Evolutionary conservation across 2,888 invertebrate genomes (phyloP), one percentile per base, ranked within the genome.

Genomic region (Nebria salina): DNA sequence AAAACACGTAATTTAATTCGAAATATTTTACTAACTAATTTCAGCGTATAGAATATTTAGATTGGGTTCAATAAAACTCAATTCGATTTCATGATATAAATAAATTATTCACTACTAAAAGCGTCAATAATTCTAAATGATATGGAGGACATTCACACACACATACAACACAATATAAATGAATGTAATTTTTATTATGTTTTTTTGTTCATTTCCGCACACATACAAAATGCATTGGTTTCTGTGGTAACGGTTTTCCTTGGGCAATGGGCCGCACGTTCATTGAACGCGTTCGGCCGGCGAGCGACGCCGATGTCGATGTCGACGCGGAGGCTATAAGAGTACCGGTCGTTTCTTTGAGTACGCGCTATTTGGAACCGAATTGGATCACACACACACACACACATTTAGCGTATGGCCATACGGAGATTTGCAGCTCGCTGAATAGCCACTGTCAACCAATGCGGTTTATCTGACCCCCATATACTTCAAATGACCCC

Each of bases 341-440:
- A 54, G 70, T 34, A 41, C 65, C 54, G 80, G 80, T 80, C 80
- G 80, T 80, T 80, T 75, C 80, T 80, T 80, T 80, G 80, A 80
- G 75, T 80, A 75, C 80, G 26, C 41, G 64, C 80, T 75, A 80
- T 80, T 80, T 80, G 75, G 75, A 54, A 64, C 75, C 54, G 75
- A 80, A 80, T 80, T 80, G 80, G 80, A 80, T 80, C 75, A 34
- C 42, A 54, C 74, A 70, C 25, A 54, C 54, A 54, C 54, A 54
- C 54, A 54, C 54, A 54, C 13, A 54, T 34, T 34, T 34, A 34
- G 34, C 34, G 34, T 34, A 34, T 34, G 34, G 34, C 34, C 34
- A 1, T 34, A 34, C 34, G 34, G 74, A 74, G 78, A 74, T 74
- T 78, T 78, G 78, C 78, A 79, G 79, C 79, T 70, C 43, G 65